Percentiles rank a stretch among this genome's conserved stretches.
Conservation (phyloP, 2,797 vertebrate genomes). For the Ataeniobius toweri region DNA sequence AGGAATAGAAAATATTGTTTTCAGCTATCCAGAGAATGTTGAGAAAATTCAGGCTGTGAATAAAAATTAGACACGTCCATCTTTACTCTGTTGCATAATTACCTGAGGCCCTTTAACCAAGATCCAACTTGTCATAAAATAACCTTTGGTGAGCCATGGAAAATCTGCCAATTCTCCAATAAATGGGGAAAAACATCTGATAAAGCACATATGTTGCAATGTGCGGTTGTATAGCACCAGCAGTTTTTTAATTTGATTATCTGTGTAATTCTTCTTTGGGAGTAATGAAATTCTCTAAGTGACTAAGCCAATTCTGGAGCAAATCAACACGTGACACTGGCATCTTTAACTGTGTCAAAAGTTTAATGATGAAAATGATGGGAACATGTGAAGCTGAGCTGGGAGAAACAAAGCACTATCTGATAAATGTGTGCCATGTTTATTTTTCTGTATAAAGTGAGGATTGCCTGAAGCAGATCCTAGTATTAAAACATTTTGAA, state of each 20-base stretch:
- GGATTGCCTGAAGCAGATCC: too few species aligned
- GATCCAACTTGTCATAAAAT: neutral
- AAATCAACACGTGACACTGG: neutral
- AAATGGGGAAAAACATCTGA: neutral
- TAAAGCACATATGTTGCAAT: neutral
- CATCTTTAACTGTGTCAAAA: neutral
- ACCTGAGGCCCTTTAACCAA: neutral
- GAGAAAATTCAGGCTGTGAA: neutral
- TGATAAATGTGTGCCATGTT: neutral
- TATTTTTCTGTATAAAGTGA: neutral
- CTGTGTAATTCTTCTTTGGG: neutral
- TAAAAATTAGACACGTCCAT: neutral
- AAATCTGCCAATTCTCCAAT: neutral
- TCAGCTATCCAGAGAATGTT: neutral
- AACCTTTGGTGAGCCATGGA: neutral
- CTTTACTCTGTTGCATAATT: neutral
- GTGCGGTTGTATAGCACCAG: neutral
- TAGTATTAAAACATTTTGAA: neutral
- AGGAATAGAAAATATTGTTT: conserved; percentile 2
- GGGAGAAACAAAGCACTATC: neutral
- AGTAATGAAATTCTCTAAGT: neutral
- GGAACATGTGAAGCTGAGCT: neutral
- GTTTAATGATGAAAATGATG: neutral
- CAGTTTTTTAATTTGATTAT: neutral
- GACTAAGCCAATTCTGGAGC: too few species aligned